Base-by-base conservation (phyloP, 2,888 invertebrate species). In the Chloromyia formosa region DNA sequence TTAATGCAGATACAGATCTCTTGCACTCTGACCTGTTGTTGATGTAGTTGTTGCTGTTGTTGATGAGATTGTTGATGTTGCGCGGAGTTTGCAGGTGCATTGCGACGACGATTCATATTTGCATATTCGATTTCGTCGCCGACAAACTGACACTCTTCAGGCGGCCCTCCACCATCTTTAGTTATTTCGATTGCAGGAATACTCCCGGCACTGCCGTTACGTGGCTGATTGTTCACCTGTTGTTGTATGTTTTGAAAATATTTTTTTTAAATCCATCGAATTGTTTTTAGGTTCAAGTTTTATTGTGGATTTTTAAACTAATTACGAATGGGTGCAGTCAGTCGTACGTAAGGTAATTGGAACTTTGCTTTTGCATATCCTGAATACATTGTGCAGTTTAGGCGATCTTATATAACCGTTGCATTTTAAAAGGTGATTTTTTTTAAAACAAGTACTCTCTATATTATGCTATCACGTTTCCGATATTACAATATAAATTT, bases 71-170 rank as follows among this genome's bases (percentile, higher is more conserved):
- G 78, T 75, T 82, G 82, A 53, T 82, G 82, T 60, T 81, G 80
- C 86, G 86, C 82, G 16, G 40, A 54, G 18, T n/a, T 40, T 22
- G 49, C 14, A 16, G 69, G 69, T 85, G 75, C 73, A 74, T 86
- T 78, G 84, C 85, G 82, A 85, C 81, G 78, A 85, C 82, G 80
- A 87, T 86, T 82, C 68, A 86, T 89, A 85, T 74, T 78, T 22
- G 73, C 49, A 73, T 77, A 78, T 69, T 78, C 78, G 76, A 77
- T 40, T 60, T 77, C 83, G 42, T 76, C 75, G 27, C 72, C 68
- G 53, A 75, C 73, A 74, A 75, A 77, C 10, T 75, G 61, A 54
- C 76, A 78, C 79, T 88, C 89, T 79, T 88, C 88, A 75, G 91
- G 91, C 14, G 49, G 60, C 54, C 58, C 71, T 40, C 80, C 82